These are phyloP conservation scores for Geococcyx californianus DNA, from an alignment of 2,113 vertebrate species.

Conservation along the genomic window DNA sequence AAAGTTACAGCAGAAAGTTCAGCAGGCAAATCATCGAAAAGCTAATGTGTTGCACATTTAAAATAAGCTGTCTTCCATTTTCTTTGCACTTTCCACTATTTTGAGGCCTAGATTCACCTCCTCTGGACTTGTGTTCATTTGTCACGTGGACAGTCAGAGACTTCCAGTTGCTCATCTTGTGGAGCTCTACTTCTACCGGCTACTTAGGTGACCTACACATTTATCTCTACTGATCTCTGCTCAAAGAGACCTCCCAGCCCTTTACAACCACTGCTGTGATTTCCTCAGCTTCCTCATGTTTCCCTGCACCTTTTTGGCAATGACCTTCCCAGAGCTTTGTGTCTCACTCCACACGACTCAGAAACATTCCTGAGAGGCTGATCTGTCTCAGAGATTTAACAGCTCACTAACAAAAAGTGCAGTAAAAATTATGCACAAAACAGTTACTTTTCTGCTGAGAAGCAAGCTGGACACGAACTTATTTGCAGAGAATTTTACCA, in stretches of 20 bases:
- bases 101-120: background rate
- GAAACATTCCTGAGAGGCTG: background rate
- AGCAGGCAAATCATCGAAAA: background rate
- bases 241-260: background rate
- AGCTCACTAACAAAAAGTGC: background rate
- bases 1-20: background rate
- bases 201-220: background rate
- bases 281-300: background rate
- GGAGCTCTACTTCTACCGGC: background rate
- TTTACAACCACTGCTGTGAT: background rate
- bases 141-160: background rate
- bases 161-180: background rate
- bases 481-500: background rate
- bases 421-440: background rate
- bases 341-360: background rate
- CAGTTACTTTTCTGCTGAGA: background rate
- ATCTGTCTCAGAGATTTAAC: background rate
- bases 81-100: background rate
- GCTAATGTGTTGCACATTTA: background rate
- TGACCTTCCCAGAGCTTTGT: background rate
- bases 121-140: fast-evolving
- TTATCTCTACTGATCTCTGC: background rate
- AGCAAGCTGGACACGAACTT: background rate
- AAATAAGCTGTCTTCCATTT: background rate
- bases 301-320: background rate